phyloP scores from a whole-genome alignment of 2,797 vertebrate species.

The Sylvia borin region DNA sequence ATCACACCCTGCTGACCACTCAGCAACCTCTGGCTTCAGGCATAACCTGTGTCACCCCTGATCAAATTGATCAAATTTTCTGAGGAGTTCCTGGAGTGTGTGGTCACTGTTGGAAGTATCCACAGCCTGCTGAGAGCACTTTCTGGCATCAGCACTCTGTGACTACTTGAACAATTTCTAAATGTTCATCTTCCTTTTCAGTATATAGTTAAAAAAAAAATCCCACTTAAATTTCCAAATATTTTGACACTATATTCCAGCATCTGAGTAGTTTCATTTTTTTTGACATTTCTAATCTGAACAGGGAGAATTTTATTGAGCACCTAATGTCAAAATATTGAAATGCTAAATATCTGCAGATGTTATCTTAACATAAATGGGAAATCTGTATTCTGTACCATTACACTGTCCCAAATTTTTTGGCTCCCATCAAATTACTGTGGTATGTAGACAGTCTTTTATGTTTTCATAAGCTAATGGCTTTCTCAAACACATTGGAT shows the following conservation, averaged over 20 bases:
- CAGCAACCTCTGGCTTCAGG: constrained; percentile 20
- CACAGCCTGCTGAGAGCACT: constrained; percentile 6
- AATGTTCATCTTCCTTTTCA: neutral
- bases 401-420: neutral
- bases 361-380: constrained; percentile 39
- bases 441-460: neutral
- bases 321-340: constrained; percentile 40
- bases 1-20: neutral
- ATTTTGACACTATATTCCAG: constrained; percentile 25
- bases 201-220: neutral
- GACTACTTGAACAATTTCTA: neutral
- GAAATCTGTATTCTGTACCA: neutral
- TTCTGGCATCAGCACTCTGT: neutral
- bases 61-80: neutral
- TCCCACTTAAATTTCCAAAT: neutral
- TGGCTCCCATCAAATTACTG: neutral
- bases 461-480: neutral
- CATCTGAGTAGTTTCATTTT: neutral
- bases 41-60: neutral
- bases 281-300: constrained; percentile 13
- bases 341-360: constrained; percentile 57
- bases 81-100: constrained; percentile 19
- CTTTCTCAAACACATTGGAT: neutral
- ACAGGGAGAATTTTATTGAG: constrained; percentile 23
- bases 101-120: constrained; percentile 43